A percentile compares a stretch with the other conserved stretches of the same genome.
phyloP scores from a whole-genome alignment of 2,888 invertebrate species.

The Acronicta alni region DNA sequence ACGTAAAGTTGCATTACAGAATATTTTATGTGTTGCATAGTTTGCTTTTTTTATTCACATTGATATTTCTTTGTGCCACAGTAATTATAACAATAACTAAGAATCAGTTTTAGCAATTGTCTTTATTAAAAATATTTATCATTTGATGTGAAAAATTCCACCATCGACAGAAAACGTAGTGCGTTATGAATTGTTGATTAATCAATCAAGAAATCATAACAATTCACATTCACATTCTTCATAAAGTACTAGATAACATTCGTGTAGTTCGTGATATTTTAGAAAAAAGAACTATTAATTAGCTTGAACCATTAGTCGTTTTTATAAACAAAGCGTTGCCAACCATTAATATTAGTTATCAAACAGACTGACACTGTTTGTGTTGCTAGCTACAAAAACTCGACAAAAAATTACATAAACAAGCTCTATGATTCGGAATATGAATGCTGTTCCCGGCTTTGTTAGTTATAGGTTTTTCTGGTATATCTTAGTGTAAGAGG shows the following conservation, averaged over 20 bases:
- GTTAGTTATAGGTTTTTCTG: neutral
- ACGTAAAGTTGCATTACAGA: too few relatives aligned
- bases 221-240: constrained; percentile 35
- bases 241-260: constrained; percentile 29
- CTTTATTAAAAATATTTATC: too few relatives aligned
- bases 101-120: too few relatives aligned
- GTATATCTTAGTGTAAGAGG: neutral
- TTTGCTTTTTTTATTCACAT: too few relatives aligned
- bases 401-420: constrained; percentile 56
- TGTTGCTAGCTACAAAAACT: constrained; percentile 56
- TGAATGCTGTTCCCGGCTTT: neutral
- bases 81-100: too few relatives aligned
- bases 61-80: too few relatives aligned
- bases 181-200: constrained; percentile 8
- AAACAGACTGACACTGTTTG: constrained; percentile 58
- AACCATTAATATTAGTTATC: constrained; percentile 65
- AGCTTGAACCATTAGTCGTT: constrained; percentile 59
- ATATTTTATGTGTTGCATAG: too few relatives aligned
- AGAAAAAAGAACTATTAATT: constrained; percentile 52
- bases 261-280: constrained; percentile 22
- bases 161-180: constrained; percentile 1
- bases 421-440: constrained; percentile 28
- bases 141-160: too few relatives aligned
- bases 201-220: constrained; percentile 30
- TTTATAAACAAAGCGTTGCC: constrained; percentile 64